These are phyloP conservation scores for Apamea epomidion DNA, from an alignment of 2,888 invertebrate species.

Conservation along the genomic window DNA sequence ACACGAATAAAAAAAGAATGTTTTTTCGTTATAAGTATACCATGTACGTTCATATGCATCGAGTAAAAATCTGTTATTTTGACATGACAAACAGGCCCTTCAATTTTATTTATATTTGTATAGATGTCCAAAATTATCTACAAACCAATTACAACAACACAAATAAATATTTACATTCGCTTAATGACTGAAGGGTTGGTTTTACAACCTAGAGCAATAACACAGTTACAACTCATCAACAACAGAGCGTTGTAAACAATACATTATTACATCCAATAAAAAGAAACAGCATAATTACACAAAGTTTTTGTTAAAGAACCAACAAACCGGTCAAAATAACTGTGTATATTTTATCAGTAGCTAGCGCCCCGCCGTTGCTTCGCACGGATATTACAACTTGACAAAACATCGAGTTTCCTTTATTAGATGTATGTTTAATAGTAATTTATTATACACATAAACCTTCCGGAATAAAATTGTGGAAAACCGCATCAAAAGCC, in stretches of 20 bases:
- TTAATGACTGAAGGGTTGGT: conserved; percentile 53
- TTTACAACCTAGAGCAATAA: conserved; percentile 47
- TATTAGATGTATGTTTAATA: background rate
- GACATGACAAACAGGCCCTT: background rate
- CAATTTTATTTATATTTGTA: background rate
- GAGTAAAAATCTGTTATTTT: background rate
- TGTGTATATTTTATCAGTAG: background rate
- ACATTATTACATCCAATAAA: conserved; percentile 63
- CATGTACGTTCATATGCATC: too few relatives aligned
- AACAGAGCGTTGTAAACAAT: conserved; percentile 55
- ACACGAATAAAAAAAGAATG: background rate
- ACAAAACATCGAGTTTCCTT: too few relatives aligned
- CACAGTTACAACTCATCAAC: conserved; percentile 42
- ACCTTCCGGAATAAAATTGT: background rate
- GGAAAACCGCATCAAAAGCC: background rate
- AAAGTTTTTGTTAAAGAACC: conserved; percentile 50
- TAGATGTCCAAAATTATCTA: background rate
- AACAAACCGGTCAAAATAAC: conserved; percentile 29
- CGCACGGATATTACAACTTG: too few relatives aligned
- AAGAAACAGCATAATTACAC: conserved; percentile 60
- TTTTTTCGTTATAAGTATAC: too few relatives aligned
- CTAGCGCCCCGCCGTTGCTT: background rate
- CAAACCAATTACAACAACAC: background rate
- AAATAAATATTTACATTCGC: conserved; percentile 49
- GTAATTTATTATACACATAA: background rate